Evolutionary conservation across 2,113 vertebrate genomes (phyloP).

Genomic region (Genyomyrus donnyi): DNA sequence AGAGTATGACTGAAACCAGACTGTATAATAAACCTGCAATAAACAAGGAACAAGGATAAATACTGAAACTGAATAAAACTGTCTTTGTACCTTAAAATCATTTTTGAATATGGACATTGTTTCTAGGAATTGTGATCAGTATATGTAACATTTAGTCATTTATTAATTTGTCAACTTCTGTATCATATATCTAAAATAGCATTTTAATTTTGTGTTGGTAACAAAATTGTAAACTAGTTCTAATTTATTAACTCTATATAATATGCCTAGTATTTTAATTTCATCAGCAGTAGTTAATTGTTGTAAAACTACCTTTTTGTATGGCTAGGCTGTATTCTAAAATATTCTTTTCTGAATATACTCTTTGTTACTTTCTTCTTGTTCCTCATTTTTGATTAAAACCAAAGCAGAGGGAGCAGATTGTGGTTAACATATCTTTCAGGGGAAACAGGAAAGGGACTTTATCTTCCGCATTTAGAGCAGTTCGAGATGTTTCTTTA

Average conservation of each 20-base stretch:
- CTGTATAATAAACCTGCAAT: not conserved
- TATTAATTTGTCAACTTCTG: not conserved
- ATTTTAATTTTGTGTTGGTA: not conserved
- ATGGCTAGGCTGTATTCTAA: not conserved
- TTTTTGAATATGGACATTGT: not conserved
- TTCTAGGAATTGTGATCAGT: not conserved
- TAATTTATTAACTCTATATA: not conserved
- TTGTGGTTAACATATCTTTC: not conserved
- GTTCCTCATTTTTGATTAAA: conserved; percentile 27
- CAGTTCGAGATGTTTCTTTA: not conserved
- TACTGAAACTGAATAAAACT: not conserved
- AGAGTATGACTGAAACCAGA: not conserved
- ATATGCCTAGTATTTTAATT: not conserved
- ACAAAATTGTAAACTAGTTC: not conserved
- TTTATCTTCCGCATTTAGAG: not conserved
- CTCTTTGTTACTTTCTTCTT: conserved; percentile 23
- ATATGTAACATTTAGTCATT: not conserved
- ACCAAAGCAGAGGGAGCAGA: not conserved
- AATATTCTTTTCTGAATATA: not conserved
- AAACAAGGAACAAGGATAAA: not conserved
- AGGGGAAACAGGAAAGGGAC: not conserved
- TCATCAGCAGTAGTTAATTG: not conserved
- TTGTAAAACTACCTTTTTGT: not conserved
- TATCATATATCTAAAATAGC: not conserved
- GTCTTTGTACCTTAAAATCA: not conserved